phyloP scores from a whole-genome alignment of 2,888 invertebrate genomes.

The Iphiclides podalirius region DNA sequence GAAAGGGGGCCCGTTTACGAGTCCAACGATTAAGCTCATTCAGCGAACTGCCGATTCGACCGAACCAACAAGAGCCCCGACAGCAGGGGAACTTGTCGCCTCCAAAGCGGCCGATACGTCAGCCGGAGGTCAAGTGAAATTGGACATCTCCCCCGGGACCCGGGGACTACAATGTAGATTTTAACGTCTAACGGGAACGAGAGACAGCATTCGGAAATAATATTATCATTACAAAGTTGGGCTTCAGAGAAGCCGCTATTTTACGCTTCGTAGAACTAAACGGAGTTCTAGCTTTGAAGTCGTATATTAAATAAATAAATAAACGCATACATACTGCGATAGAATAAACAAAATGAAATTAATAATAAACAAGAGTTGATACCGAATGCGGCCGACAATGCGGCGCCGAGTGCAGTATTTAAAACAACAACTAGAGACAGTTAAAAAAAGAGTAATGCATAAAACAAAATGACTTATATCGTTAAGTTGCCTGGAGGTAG shows the following conservation, averaged over 20 bases:
- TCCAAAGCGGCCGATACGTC: too few relatives aligned
- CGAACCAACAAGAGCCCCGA: conserved; percentile 26
- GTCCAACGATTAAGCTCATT: conserved; percentile 49
- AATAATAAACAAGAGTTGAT: conserved; percentile 1
- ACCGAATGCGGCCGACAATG: conserved; percentile 1
- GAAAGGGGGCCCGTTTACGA: conserved; percentile 51
- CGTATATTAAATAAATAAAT: neutral
- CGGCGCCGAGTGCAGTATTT: conserved; percentile 8
- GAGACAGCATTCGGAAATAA: conserved; percentile 11
- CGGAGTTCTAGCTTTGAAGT: conserved; percentile 13
- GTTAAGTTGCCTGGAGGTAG: too few relatives aligned
- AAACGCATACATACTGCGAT: too few relatives aligned
- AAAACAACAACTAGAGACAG: neutral
- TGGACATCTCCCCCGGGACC: neutral
- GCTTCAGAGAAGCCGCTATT: conserved; percentile 11
- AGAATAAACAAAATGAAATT: conserved; percentile 11
- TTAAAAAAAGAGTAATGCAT: neutral
- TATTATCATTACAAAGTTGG: conserved; percentile 9
- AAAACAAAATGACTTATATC: too few relatives aligned
- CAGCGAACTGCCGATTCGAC: conserved; percentile 37
- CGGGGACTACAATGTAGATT: conserved; percentile 10
- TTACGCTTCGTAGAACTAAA: conserved; percentile 17
- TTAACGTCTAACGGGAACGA: conserved; percentile 6
- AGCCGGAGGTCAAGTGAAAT: conserved; percentile 1
- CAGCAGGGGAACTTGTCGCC: too few relatives aligned